Conservation (phyloP, 2,888 invertebrate genomes). For the Pammene fasciana region DNA sequence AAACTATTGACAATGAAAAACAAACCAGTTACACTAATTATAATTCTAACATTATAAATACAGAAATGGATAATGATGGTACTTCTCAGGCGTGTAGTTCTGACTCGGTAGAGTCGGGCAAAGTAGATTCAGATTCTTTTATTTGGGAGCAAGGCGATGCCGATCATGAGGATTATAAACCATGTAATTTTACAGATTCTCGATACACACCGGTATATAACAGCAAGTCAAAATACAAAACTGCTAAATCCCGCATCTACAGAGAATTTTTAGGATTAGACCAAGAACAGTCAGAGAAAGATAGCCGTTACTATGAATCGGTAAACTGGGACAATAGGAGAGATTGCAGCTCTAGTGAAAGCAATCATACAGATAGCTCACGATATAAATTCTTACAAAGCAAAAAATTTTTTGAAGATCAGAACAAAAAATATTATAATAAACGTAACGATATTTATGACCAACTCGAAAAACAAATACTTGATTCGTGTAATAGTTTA, state of each 20-base stretch:
- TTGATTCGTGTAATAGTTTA: constrained; percentile 64
- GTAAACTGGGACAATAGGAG: constrained; percentile 43
- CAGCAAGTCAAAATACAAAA: constrained; percentile 53
- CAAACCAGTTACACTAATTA: constrained; percentile 7
- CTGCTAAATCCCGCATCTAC: constrained; percentile 55
- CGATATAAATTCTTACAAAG: constrained; percentile 48
- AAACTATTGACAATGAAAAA: not conserved
- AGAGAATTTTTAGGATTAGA: constrained; percentile 60
- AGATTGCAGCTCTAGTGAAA: constrained; percentile 51
- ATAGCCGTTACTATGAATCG: constrained; percentile 7
- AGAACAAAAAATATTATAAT: constrained; percentile 46
- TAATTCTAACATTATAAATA: constrained; percentile 45
- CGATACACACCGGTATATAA: constrained; percentile 59
- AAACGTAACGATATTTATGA: constrained; percentile 49
- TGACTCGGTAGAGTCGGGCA: constrained; percentile 63
- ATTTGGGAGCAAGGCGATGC: constrained; percentile 57
- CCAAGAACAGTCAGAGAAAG: constrained; percentile 33
- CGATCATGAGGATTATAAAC: constrained; percentile 43
- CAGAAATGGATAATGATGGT: constrained; percentile 46
- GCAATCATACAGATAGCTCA: constrained; percentile 45
- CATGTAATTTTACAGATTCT: constrained; percentile 48
- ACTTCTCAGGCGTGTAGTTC: constrained; percentile 49
- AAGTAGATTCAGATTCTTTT: constrained; percentile 62
- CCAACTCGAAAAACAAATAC: constrained; percentile 60
- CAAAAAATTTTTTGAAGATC: constrained; percentile 51